These are phyloP conservation scores for Tetragnatha versicolor DNA, from an alignment of 1,140 invertebrate species.

Conservation along the genomic window DNA sequence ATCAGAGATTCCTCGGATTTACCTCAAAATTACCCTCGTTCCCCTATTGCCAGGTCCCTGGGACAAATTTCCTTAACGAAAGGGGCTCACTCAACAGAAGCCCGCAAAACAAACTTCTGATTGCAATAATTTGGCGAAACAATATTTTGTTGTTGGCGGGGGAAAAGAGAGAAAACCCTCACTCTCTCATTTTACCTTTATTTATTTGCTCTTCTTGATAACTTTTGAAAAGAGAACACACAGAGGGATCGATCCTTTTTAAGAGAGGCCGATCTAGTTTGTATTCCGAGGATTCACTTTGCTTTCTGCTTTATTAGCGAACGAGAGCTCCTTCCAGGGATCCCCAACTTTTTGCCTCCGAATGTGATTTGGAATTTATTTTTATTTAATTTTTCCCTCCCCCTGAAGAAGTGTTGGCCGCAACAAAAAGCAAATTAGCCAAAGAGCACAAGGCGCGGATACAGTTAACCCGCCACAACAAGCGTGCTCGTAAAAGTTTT, in stretches of 20 bases:
- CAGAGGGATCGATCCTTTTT: constrained; percentile 35
- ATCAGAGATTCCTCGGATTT: background rate
- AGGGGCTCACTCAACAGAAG: constrained; percentile 19
- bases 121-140: constrained; percentile 53
- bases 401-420: constrained; percentile 8
- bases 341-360: constrained; percentile 8
- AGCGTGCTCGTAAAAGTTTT: constrained; percentile 8
- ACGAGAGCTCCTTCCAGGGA: too few species aligned
- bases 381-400: background rate
- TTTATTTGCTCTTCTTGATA: constrained; percentile 52
- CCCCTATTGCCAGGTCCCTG: background rate
- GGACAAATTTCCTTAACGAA: constrained; percentile 47
- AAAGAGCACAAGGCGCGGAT: background rate
- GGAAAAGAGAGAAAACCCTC: background rate
- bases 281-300: constrained; percentile 46
- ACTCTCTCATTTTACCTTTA: background rate
- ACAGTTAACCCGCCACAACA: too few species aligned
- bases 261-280: constrained; percentile 45
- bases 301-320: constrained; percentile 43
- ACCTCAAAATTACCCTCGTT: constrained; percentile 14
- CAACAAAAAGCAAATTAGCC: constrained; percentile 33
- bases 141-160: constrained; percentile 48
- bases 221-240: constrained; percentile 47
- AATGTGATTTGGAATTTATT: constrained; percentile 43
- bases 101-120: constrained; percentile 49